phyloP scores from a whole-genome alignment of 2,797 vertebrate genomes.

The Lepilemur septentrionalis region DNA sequence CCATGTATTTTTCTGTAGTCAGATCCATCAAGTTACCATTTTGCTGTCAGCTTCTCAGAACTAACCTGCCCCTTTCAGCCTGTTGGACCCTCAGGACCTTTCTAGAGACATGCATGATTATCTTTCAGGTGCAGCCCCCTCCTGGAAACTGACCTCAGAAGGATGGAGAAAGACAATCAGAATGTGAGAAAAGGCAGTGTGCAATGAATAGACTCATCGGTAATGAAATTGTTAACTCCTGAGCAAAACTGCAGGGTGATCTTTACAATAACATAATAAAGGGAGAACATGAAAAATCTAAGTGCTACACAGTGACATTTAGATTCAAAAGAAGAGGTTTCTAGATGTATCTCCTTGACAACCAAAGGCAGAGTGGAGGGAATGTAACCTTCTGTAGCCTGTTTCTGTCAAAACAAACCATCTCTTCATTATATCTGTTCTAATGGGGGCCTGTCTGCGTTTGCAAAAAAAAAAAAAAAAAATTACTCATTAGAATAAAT shows the following conservation, averaged over 20 bases:
- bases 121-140: not conserved
- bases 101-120: not conserved
- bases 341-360: constrained; percentile 70
- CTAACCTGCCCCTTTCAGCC: not conserved
- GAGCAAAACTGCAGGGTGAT: constrained; percentile 27
- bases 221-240: constrained; percentile 52
- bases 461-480: not conserved
- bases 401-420: constrained; percentile 57
- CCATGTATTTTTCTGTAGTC: not conserved
- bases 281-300: constrained; percentile 58
- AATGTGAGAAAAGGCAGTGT: not conserved
- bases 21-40: not conserved
- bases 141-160: not conserved
- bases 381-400: constrained; percentile 43
- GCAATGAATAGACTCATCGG: not conserved
- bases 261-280: constrained; percentile 61
- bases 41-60: not conserved
- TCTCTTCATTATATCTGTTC: constrained; percentile 19
- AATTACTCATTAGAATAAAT: constrained; percentile 39
- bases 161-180: not conserved
- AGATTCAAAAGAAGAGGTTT: constrained; percentile 57
- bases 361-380: constrained; percentile 50
- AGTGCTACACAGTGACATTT: constrained; percentile 58
- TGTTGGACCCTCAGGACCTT: not conserved
- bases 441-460: not conserved